A percentile compares a stretch with the other conserved stretches of the same genome.
Conservation (phyloP, 2,113 vertebrate species). For the Myotis davidii region DNA sequence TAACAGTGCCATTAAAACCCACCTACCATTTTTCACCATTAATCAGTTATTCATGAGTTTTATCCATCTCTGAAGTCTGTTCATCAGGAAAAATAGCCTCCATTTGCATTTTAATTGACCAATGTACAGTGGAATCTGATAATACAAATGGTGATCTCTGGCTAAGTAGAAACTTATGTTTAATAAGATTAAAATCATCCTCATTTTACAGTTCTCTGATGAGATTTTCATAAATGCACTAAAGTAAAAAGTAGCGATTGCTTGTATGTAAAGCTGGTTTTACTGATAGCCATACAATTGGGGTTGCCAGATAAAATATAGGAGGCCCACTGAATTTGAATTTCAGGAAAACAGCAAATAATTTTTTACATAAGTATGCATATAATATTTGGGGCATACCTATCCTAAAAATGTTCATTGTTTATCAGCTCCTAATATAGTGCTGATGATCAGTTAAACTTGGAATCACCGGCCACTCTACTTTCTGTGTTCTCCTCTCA, state of each 20-base stretch:
- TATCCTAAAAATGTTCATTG: background rate
- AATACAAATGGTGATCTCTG: constrained; percentile 33
- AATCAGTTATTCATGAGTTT: constrained; percentile 72
- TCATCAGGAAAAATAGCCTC: constrained; percentile 53
- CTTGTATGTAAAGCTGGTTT: background rate
- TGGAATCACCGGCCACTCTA: background rate
- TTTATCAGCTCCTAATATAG: background rate
- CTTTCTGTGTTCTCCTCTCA: background rate
- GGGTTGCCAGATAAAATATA: background rate
- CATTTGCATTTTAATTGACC: constrained; percentile 72
- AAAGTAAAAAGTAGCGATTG: background rate
- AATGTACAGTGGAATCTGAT: background rate
- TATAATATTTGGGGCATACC: background rate
- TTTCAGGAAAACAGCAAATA: constrained; percentile 2
- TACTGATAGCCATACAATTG: background rate
- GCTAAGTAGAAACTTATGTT: background rate
- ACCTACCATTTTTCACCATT: constrained; percentile 56
- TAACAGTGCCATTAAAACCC: constrained; percentile 54
- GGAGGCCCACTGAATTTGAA: background rate
- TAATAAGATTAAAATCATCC: constrained; percentile 38
- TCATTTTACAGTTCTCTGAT: constrained; percentile 51
- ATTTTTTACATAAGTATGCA: background rate
- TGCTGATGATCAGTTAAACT: background rate
- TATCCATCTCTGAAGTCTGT: constrained; percentile 55
- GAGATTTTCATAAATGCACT: constrained; percentile 36